Evolutionary conservation across 2,888 invertebrate species (phyloP).

Genomic region (Xylocampa areola): DNA sequence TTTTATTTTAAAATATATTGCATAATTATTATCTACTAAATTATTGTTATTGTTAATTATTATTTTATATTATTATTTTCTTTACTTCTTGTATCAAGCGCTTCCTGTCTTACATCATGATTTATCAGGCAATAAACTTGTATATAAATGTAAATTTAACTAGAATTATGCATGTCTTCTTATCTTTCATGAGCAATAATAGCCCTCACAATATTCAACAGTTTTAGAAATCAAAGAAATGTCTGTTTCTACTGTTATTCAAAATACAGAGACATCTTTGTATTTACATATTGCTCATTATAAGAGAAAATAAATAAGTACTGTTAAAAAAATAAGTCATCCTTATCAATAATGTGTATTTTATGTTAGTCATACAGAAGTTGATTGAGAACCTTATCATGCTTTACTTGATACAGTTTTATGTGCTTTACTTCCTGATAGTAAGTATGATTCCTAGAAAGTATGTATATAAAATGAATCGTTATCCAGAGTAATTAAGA

Average conservation of each 20-base stretch:
- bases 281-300: constrained; percentile 42
- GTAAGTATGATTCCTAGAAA: constrained; percentile 23
- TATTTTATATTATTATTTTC: constrained; percentile 6
- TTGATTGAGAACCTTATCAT: constrained; percentile 49
- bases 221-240: constrained; percentile 56
- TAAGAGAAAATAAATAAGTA: constrained; percentile 39
- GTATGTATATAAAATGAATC: too few species aligned
- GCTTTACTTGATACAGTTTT: constrained; percentile 37
- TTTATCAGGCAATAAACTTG: constrained; percentile 19
- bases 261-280: constrained; percentile 52
- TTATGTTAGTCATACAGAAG: constrained; percentile 54
- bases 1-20: too few species aligned
- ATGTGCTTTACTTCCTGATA: constrained; percentile 34
- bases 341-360: constrained; percentile 56
- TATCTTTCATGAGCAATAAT: constrained; percentile 57
- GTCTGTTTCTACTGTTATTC: constrained; percentile 52
- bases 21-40: too few species aligned
- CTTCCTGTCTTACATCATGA: constrained; percentile 9
- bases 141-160: constrained; percentile 1
- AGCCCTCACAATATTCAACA: constrained; percentile 43
- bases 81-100: constrained; percentile 14
- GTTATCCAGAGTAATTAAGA: too few species aligned
- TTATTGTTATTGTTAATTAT: too few species aligned
- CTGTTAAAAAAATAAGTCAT: constrained; percentile 52
- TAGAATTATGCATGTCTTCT: constrained; percentile 33